Base-by-base conservation (phyloP, 2,888 invertebrate genomes). In the Hypercompe scribonia region DNA sequence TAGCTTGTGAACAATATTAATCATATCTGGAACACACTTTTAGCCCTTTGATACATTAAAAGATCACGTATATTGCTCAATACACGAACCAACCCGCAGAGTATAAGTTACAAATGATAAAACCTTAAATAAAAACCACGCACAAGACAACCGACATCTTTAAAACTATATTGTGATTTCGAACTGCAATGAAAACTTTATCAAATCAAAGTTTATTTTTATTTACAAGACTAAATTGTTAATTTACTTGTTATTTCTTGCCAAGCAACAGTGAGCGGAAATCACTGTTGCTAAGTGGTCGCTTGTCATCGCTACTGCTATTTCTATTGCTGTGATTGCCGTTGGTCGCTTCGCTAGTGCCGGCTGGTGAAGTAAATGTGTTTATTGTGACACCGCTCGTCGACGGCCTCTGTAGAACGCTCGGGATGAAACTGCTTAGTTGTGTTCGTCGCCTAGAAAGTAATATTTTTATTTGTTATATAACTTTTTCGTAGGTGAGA, bases 191-290 rank as follows among this genome's bases (percentile, higher is more conserved):
- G 61, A 69, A 65, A 36, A 63, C 63, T 73, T 70, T 63, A 33
- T 64, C 31, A 15, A 8, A 61, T 18, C 7, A 42, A 70, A 1
- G 31, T 50, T 64, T 54, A 39, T 34, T 34, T 67, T 21, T 74
- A 71, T 74, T 54, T 74, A 71, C 74, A 74, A 65, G 39, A 68
- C 64, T 72, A 63, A 33, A 70, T 70, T 70, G 66, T 74, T 63
- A 33, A 68, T 50, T 65, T 61, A 75, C 34, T 39, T 63, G 13
- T 72, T 72, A 81, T 42, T 81, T 69, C 46, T 93, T 90, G 72
- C 92, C 90, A 67, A 96, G 92, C 76, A 96, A 90, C 93, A 96
- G 89, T 78, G 90, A 94, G 84, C 96, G 92, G 80, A 96, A 96
- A 87, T 96, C 96, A 72, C 90, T 93, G 89, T 96, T 96, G 81